Evolutionary conservation across 2,888 invertebrate species (phyloP).

Genomic region (Rhabditophanes sp.): DNA sequence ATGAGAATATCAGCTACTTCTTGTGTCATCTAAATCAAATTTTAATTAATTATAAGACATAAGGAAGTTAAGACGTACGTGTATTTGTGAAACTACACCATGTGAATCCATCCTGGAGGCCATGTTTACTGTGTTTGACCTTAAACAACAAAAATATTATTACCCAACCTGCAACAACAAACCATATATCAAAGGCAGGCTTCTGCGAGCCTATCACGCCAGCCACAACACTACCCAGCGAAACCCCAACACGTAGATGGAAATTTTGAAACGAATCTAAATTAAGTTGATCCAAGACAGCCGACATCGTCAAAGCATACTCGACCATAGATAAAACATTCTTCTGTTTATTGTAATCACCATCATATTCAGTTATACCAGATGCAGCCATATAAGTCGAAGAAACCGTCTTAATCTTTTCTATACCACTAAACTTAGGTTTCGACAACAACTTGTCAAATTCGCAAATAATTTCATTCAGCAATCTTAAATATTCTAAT

Average conservation of each 20-base stretch:
- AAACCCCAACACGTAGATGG: slow-evolving; percentile 74
- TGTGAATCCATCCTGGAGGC: slow-evolving; percentile 93
- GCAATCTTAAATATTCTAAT: slow-evolving; percentile 72
- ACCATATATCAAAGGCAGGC: slow-evolving; percentile 96
- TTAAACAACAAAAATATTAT: no score
- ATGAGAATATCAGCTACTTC: slow-evolving; percentile 66
- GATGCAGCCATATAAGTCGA: slow-evolving; percentile 96
- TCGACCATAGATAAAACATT: slow-evolving; percentile 78
- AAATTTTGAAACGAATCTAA: slow-evolving; percentile 89
- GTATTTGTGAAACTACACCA: slow-evolving; percentile 61
- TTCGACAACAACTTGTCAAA: slow-evolving; percentile 84
- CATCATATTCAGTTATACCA: slow-evolving; percentile 53
- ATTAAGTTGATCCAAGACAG: slow-evolving; percentile 80
- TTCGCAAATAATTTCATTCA: slow-evolving; percentile 94
- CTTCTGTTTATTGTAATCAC: slow-evolving; percentile 28
- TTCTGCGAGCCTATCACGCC: slow-evolving; percentile 88
- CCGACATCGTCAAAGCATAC: slow-evolving; percentile 78
- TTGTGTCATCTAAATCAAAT: slow-evolving; percentile 59
- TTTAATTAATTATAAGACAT: no score
- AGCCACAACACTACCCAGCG: slow-evolving; percentile 79
- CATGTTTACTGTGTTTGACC: slow-evolving; percentile 92
- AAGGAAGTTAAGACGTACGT: slow-evolving; percentile 44
- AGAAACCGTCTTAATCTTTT: slow-evolving; percentile 94
- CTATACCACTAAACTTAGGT: slow-evolving; percentile 83
- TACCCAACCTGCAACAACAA: no score